A percentile compares a stretch with the other conserved stretches of the same genome.
Evolutionary conservation across 2,888 invertebrate species (phyloP).

Genomic region (Pollenia labialis): DNA sequence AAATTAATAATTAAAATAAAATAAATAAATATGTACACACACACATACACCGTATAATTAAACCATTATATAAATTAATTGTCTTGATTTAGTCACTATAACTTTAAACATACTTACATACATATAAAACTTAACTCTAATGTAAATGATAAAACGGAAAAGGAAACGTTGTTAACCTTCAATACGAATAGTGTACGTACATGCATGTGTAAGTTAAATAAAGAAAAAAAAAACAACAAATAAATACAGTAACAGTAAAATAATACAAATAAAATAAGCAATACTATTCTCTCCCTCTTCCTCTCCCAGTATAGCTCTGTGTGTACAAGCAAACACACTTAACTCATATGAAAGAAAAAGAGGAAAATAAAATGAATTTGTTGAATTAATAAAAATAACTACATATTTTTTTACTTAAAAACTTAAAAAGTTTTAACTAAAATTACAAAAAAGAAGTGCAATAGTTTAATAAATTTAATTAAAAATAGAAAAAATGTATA

Average conservation of each 20-base stretch:
- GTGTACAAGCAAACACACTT: neutral
- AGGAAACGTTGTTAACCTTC: conserved; percentile 42
- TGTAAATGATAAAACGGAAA: conserved; percentile 43
- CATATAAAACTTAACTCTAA: neutral
- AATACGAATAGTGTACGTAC: conserved; percentile 56
- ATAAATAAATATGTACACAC: neutral
- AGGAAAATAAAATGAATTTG: neutral
- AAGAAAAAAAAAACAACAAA: neutral
- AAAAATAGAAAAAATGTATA: too few relatives aligned
- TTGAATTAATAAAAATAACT: neutral
- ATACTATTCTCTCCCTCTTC: neutral
- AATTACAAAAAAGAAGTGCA: conserved; percentile 2
- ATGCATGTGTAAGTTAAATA: conserved; percentile 30
- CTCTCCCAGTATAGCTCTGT: neutral
- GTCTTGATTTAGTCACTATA: neutral
- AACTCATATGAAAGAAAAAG: neutral
- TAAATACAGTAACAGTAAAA: neutral
- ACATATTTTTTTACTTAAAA: conserved; percentile 48
- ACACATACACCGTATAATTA: too few relatives aligned
- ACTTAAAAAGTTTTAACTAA: neutral
- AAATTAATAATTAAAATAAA: neutral
- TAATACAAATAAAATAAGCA: neutral
- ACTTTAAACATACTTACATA: neutral
- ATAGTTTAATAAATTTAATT: neutral
- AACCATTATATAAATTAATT: too few relatives aligned